Evolutionary conservation across 1,140 invertebrate genomes (phyloP).

Genomic region (Pogonomyrmex barbatus): DNA sequence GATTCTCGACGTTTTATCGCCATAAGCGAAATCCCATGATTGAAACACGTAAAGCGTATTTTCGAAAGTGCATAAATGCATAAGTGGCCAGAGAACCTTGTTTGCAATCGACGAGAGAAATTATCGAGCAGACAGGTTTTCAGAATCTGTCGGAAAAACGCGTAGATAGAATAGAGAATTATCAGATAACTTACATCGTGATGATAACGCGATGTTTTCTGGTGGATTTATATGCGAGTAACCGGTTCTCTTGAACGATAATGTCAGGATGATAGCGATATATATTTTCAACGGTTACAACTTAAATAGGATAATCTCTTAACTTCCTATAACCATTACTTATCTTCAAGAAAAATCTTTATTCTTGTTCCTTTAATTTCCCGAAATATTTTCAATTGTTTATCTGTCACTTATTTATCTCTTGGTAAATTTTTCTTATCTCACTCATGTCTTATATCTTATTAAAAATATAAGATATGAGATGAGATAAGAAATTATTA

Average conservation of each 20-base stretch:
- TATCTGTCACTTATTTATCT: background rate
- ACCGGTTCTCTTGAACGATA: background rate
- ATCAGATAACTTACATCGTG: background rate
- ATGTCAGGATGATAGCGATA: background rate
- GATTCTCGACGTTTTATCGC: conserved; percentile 29
- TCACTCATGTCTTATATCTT: background rate
- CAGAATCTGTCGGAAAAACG: background rate
- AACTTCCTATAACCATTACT: background rate
- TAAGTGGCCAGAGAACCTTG: background rate
- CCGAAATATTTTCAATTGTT: background rate
- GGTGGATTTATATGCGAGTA: background rate
- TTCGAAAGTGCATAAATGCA: conserved; percentile 3
- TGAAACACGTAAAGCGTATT: conserved; percentile 11
- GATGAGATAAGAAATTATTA: too few species aligned
- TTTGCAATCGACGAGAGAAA: background rate
- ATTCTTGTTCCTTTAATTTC: background rate
- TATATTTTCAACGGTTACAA: background rate
- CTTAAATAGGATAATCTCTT: background rate
- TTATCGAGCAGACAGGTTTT: background rate
- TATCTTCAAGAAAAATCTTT: background rate
- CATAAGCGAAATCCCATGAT: conserved; percentile 5
- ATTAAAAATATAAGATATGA: background rate
- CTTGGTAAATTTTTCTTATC: background rate
- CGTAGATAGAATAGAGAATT: background rate
- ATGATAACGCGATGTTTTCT: background rate